A percentile compares a stretch with the other conserved stretches of the same genome.
These are phyloP conservation scores for Helicolenus hilgendorfi DNA, from an alignment of 2,797 vertebrate species.

Conservation along the genomic window DNA sequence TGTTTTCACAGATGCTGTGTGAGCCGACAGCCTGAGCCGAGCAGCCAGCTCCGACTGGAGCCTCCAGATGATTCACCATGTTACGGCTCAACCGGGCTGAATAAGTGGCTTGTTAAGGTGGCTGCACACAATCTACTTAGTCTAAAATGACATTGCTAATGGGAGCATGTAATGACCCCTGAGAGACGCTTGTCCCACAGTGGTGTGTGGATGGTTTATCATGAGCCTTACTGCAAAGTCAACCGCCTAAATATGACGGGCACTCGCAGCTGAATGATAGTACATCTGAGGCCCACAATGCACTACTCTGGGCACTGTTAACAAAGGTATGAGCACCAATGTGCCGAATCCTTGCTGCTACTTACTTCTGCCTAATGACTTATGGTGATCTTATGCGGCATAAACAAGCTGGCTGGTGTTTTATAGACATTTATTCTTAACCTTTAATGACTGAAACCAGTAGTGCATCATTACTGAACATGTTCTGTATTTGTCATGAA, in stretches of 20 bases:
- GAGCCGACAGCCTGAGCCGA: conserved; percentile 58
- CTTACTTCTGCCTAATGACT: neutral
- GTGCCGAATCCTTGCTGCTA: neutral
- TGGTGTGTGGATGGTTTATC: conserved; percentile 31
- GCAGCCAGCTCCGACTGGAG: conserved; percentile 45
- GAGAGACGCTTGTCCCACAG: conserved; percentile 40
- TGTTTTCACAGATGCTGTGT: conserved; percentile 68
- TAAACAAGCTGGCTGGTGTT: neutral
- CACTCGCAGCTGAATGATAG: conserved; percentile 18
- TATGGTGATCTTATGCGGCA: neutral
- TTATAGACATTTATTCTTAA: neutral
- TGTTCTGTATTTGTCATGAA: neutral
- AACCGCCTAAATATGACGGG: conserved; percentile 38
- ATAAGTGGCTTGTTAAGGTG: conserved; percentile 63
- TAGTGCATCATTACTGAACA: neutral
- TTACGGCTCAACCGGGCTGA: conserved; percentile 52
- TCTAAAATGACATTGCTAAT: conserved; percentile 58
- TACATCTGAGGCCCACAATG: neutral
- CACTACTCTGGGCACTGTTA: neutral
- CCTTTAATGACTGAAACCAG: neutral
- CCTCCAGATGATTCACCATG: conserved; percentile 62
- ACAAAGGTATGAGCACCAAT: conserved; percentile 10
- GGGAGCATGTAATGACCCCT: conserved; percentile 64
- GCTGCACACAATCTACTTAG: conserved; percentile 57
- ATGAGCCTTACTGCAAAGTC: conserved; percentile 37